Evolutionary conservation across 2,113 vertebrate species (phyloP), one percentile per base, ranked within the genome.

Genomic region (Tyto alba): DNA sequence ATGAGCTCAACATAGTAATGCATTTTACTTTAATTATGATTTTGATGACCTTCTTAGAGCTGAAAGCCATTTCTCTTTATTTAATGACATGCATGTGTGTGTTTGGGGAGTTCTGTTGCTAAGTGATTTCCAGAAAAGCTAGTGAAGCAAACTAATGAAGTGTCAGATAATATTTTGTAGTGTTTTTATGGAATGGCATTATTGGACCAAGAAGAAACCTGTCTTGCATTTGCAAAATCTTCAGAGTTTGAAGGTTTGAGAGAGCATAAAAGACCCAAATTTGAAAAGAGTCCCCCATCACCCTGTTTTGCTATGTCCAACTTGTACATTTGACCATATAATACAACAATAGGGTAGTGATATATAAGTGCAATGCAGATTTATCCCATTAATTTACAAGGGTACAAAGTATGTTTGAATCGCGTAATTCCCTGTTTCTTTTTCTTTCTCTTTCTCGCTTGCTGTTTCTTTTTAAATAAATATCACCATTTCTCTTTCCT

Each of bases 1-100:
- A 92, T 94, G 50, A 95, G 60, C 60, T 88, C 55, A 88, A 84
- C 25, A 59, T 62, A 84, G 34, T 94, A 92, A 94, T 90, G 68
- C 34, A 68, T 96, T 97, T 94, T 93, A 81, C 71, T 96, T 92
- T 96, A 97, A 97, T 96, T 97, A 96, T 0, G 0, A 89, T 95
- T 96, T 96, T 94, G 89, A 95, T 95, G 96, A 96, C 97, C 96
- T 95, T 91, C 80, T 93, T 82, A 82, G 81, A 94, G 79, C 83
- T 95, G 77, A 94, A 93, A 96, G 43, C 25, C 50, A 87, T 95
- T 92, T 94, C 71, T 90, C 77, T 86, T 79, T 94, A 88, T 94
- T 95, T 85, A 95, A 96, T 93, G 90, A 68, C 56, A 94, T 75
- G 41, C 82, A 69, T 74, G 73, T 81, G 72, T 78, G 74, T 92